These are phyloP conservation scores for Erythrocercus mccallii DNA, from an alignment of 2,113 vertebrate species.

Conservation along the genomic window DNA sequence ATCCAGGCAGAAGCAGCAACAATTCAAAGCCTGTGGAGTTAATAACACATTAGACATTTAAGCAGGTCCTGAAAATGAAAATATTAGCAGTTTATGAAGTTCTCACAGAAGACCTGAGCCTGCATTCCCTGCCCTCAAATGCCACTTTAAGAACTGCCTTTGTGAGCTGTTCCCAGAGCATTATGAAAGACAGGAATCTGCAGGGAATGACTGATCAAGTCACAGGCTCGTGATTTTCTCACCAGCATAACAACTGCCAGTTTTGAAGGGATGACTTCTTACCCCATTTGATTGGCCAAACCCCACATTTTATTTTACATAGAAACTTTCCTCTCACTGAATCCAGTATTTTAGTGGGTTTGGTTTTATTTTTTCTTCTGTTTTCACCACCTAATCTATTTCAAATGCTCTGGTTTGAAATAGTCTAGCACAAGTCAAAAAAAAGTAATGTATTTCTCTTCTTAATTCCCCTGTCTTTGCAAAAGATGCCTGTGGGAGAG, in stretches of 20 bases:
- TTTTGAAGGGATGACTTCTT: not conserved
- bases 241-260: not conserved
- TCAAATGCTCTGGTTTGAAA: not conserved
- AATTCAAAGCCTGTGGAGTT: conserved; percentile 45
- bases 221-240: not conserved
- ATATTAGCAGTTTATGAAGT: conserved; percentile 26
- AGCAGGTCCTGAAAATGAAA: conserved; percentile 48
- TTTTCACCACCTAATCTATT: not conserved
- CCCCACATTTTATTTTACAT: not conserved
- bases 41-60: conserved; percentile 23
- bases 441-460: not conserved
- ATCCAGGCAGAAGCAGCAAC: conserved; percentile 29
- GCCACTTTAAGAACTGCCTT: not conserved
- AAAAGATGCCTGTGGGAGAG: not conserved
- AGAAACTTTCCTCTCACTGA: not conserved
- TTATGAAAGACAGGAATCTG: conserved; percentile 17
- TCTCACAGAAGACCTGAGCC: conserved; percentile 13
- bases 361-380: not conserved
- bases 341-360: not conserved
- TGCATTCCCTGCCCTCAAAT: conserved; percentile 1
- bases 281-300: not conserved
- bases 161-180: not conserved
- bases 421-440: not conserved
- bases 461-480: not conserved
- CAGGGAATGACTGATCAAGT: conserved; percentile 14